Percentiles rank a stretch among this genome's conserved stretches.
phyloP scores from a whole-genome alignment of 2,113 vertebrate species.

The Brevimyrus niger region DNA sequence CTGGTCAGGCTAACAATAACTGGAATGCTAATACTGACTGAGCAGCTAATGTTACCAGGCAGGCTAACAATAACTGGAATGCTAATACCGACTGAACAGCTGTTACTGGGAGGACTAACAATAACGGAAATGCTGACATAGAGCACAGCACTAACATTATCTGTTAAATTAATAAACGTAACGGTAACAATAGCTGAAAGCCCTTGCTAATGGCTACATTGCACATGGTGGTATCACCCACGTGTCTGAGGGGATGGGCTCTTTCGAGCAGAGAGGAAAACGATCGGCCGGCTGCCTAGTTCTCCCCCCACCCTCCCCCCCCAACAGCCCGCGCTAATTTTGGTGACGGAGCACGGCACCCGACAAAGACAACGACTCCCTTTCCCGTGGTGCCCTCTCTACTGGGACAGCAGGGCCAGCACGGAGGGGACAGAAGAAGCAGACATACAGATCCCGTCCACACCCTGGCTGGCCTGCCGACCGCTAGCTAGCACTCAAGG shows the following conservation, averaged over 20 bases:
- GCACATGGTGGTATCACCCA: background rate
- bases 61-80: conserved; percentile 1
- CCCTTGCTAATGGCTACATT: background rate
- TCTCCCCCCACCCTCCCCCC: background rate
- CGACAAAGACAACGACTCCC: conserved; percentile 63
- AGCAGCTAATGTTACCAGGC: background rate
- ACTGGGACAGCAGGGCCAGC: background rate
- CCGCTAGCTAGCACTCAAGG: background rate
- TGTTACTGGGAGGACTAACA: background rate
- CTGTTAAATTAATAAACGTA: background rate
- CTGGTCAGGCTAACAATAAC: background rate
- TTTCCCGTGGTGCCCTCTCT: conserved; percentile 41
- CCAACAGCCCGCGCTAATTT: conserved; percentile 53
- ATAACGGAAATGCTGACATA: background rate
- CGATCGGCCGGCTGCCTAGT: background rate
- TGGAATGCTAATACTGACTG: background rate
- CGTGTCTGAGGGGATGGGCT: background rate
- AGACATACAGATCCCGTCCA: background rate
- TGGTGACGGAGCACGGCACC: conserved; percentile 47
- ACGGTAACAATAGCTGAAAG: background rate
- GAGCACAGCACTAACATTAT: background rate
- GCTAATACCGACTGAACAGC: background rate
- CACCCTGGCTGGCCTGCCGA: background rate
- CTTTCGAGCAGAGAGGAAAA: background rate
- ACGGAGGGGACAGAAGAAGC: background rate